A percentile compares a stretch with the other conserved stretches of the same genome.
Conservation (phyloP, 1,140 invertebrate genomes). For the Vollenhovia emeryi region DNA sequence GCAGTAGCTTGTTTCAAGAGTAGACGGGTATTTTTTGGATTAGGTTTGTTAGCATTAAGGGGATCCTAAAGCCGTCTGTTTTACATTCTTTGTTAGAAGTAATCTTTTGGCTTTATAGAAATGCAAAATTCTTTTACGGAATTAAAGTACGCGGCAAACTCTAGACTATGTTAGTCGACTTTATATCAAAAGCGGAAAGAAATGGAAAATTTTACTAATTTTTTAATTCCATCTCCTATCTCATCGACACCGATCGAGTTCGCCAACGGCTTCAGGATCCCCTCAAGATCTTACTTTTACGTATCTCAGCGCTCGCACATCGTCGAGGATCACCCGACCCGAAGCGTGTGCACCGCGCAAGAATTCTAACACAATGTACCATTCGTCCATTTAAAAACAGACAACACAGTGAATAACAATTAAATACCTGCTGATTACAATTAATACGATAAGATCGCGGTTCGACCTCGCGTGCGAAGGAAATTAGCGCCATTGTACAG, state of each 20-base stretch:
- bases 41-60: neutral
- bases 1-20: neutral
- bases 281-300: constrained; percentile 4
- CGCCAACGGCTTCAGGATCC: too few species aligned
- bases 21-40: neutral
- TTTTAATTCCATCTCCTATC: too few species aligned
- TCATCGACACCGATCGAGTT: too few species aligned
- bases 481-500: constrained; percentile 42
- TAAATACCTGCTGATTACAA: constrained; percentile 18
- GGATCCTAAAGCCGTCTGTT: too few species aligned
- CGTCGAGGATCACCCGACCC: neutral
- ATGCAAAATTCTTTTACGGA: too few species aligned
- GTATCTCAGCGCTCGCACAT: neutral
- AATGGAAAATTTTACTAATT: too few species aligned
- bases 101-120: too few species aligned
- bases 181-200: too few species aligned
- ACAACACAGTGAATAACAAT: constrained; percentile 5
- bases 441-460: constrained; percentile 25
- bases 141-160: too few species aligned
- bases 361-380: neutral
- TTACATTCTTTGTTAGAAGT: too few species aligned
- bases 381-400: neutral
- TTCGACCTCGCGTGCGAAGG: constrained; percentile 5
- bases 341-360: neutral
- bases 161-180: too few species aligned